Evolutionary conservation across 2,888 invertebrate genomes (phyloP).

Genomic region (Hyppa rectilinea): DNA sequence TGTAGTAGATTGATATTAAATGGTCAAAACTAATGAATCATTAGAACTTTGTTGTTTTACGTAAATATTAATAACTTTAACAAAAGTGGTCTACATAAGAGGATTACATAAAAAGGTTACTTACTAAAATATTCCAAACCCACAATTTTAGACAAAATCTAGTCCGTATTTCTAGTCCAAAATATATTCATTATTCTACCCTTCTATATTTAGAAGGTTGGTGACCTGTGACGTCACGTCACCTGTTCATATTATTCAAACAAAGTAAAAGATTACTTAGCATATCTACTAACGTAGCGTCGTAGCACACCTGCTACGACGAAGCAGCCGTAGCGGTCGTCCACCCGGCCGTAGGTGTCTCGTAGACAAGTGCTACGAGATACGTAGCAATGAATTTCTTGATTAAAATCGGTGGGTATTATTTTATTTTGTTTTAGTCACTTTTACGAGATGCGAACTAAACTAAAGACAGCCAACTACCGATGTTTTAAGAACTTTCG

Average conservation of each 20-base stretch:
- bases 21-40: constrained; percentile 26
- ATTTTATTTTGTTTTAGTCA: neutral
- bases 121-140: constrained; percentile 1
- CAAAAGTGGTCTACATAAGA: neutral
- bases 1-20: neutral
- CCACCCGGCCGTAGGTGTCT: constrained; percentile 35
- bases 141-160: neutral
- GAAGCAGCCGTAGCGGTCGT: constrained; percentile 47
- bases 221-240: constrained; percentile 41
- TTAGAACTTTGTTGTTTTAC: neutral
- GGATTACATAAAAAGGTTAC: neutral
- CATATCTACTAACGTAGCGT: constrained; percentile 51
- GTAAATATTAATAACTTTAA: neutral
- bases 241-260: constrained; percentile 49
- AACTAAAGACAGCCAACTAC: neutral
- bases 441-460: neutral
- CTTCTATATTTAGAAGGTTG: constrained; percentile 32
- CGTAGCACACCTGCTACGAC: constrained; percentile 60
- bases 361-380: constrained; percentile 55
- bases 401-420: neutral
- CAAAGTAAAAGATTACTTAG: constrained; percentile 46
- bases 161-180: constrained; percentile 8
- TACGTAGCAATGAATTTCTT: constrained; percentile 18
- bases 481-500: neutral
- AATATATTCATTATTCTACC: constrained; percentile 23